phyloP scores from a whole-genome alignment of 2,888 invertebrate species.

The Volucella bombylans region DNA sequence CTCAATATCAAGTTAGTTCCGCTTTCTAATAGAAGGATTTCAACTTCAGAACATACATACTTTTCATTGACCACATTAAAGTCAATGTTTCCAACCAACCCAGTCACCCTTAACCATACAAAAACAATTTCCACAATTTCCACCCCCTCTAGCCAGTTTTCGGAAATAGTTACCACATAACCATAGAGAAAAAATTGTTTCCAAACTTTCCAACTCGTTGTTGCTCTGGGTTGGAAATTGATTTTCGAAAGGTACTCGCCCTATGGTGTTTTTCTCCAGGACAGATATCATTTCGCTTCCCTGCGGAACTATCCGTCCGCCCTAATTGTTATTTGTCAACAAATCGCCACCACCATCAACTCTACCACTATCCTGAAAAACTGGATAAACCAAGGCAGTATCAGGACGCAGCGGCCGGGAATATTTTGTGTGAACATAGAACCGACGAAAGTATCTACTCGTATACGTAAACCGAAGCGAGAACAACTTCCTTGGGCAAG shows the following conservation, averaged over 20 bases:
- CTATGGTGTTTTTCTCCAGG: constrained; percentile 1
- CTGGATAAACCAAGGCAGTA: neutral
- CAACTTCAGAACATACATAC: too few relatives aligned
- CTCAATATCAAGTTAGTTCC: too few relatives aligned
- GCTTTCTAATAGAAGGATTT: too few relatives aligned
- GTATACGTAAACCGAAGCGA: neutral
- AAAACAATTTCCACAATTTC: constrained; percentile 2
- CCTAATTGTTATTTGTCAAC: constrained; percentile 51
- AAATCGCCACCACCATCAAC: constrained; percentile 6
- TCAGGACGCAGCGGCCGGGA: neutral
- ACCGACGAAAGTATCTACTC: neutral
- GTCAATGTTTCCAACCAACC: too few relatives aligned
- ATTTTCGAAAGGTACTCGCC: constrained; percentile 16
- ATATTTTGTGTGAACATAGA: neutral
- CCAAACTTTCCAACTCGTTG: constrained; percentile 46
- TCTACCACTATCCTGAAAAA: neutral
- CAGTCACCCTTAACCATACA: neutral
- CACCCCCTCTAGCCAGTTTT: neutral
- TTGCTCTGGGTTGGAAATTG: constrained; percentile 49
- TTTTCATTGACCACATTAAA: too few relatives aligned
- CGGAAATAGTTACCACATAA: constrained; percentile 30
- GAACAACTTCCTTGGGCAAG: constrained; percentile 37
- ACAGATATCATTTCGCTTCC: constrained; percentile 18
- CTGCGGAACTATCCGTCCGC: neutral
- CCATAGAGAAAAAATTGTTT: constrained; percentile 39